phyloP scores from a whole-genome alignment of 1,140 invertebrate genomes.

The Frieseomelitta varia region DNA sequence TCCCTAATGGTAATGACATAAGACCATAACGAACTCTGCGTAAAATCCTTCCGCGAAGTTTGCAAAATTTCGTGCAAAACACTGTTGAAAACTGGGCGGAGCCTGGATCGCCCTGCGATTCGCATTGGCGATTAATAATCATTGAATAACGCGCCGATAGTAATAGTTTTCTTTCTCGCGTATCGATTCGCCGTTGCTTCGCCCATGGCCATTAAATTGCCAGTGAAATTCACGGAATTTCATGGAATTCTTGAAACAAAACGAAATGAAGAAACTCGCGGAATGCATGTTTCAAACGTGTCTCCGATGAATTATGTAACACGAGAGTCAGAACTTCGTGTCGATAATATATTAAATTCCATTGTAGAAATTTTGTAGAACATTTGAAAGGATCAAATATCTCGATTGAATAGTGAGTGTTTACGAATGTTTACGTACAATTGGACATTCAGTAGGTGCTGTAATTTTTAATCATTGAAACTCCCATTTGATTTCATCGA shows the following conservation, averaged over 20 bases:
- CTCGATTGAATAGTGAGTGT: neutral
- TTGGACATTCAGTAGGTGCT: no score
- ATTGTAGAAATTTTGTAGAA: neutral
- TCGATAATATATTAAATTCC: neutral
- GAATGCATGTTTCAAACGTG: neutral
- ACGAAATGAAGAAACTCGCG: neutral
- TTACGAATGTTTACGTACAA: no score
- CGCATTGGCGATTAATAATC: neutral
- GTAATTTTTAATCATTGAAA: neutral
- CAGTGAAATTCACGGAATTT: neutral
- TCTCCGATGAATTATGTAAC: neutral
- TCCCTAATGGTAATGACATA: conserved; percentile 1
- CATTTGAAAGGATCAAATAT: neutral
- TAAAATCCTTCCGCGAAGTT: neutral
- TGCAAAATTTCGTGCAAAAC: neutral
- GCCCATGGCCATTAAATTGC: neutral
- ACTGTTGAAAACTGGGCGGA: no score
- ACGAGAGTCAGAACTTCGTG: neutral
- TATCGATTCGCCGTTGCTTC: no score
- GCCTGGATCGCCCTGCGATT: neutral
- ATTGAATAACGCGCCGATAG: neutral
- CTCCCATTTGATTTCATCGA: neutral
- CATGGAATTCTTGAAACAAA: neutral
- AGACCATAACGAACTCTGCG: neutral
- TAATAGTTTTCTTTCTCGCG: neutral